phyloP scores from a whole-genome alignment of 2,888 invertebrate species.

The Luperina nickerlii region DNA sequence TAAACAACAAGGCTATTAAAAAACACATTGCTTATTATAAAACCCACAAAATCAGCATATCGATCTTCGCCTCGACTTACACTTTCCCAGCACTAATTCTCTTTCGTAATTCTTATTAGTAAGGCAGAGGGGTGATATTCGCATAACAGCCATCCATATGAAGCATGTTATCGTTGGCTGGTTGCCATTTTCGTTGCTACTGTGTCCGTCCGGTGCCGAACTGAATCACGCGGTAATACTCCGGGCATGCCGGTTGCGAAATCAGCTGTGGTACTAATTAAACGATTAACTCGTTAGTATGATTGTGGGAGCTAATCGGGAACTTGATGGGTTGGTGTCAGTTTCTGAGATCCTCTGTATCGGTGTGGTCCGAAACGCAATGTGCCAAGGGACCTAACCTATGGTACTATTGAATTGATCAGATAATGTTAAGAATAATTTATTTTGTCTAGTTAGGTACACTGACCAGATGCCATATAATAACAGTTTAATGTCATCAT shows the following conservation, averaged over 20 bases:
- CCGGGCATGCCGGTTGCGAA: slow-evolving; percentile 51
- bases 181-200: slow-evolving; percentile 70
- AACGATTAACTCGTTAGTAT: slow-evolving; percentile 40
- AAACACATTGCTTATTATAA: slow-evolving; percentile 29
- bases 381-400: not conserved
- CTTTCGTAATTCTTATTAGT: slow-evolving; percentile 60
- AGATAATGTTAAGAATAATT: not conserved
- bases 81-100: slow-evolving; percentile 50
- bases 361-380: not conserved
- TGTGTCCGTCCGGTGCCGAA: slow-evolving; percentile 66
- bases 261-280: slow-evolving; percentile 43
- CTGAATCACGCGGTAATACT: slow-evolving; percentile 67
- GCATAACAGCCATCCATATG: slow-evolving; percentile 57
- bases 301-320: not conserved
- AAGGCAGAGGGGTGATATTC: slow-evolving; percentile 62
- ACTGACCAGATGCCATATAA: too few relatives aligned
- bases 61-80: slow-evolving; percentile 29
- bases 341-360: not conserved
- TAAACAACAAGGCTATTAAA: slow-evolving; percentile 19
- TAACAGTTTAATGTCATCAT: too few relatives aligned
- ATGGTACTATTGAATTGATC: not conserved
- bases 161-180: slow-evolving; percentile 69
- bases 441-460: not conserved
- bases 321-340: not conserved
- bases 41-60: slow-evolving; percentile 37